Percentiles rank a stretch among this genome's conserved stretches.
phyloP scores from a whole-genome alignment of 2,797 vertebrate genomes.

The Synaphobranchus kaupii region DNA sequence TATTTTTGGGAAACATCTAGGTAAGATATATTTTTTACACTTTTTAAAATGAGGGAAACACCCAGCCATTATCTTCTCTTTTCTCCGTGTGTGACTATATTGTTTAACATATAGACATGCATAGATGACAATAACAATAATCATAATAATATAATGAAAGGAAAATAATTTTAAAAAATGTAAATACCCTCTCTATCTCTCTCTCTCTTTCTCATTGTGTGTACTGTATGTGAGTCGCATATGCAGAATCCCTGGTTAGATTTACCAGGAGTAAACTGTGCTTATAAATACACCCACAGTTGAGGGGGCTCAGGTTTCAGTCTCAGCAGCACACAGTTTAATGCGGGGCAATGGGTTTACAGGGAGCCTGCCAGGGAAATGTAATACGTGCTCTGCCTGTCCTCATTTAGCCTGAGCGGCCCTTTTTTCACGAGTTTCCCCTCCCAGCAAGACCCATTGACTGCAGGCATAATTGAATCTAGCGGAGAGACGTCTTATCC shows the following conservation, averaged over 20 bases:
- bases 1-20: too few species aligned
- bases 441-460: neutral
- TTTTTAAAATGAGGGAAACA: neutral
- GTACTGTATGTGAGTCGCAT: neutral
- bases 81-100: neutral
- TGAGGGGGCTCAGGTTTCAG: slow-evolving; percentile 28
- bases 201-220: neutral
- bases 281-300: neutral
- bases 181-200: neutral
- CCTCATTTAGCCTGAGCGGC: slow-evolving; percentile 31
- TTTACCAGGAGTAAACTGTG: slow-evolving; percentile 24
- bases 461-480: slow-evolving; percentile 14
- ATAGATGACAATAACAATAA: too few species aligned
- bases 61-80: neutral
- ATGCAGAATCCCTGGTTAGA: slow-evolving; percentile 15
- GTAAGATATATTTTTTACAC: neutral
- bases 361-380: slow-evolving; percentile 25
- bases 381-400: slow-evolving; percentile 30
- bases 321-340: slow-evolving; percentile 26
- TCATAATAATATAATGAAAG: neutral
- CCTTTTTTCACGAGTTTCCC: neutral
- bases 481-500: neutral
- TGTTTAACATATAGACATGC: neutral
- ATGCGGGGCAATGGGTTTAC: slow-evolving; percentile 32
- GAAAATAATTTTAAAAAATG: neutral